Base-by-base conservation (phyloP, 2,113 vertebrate species). In the Sylvietta virens region DNA sequence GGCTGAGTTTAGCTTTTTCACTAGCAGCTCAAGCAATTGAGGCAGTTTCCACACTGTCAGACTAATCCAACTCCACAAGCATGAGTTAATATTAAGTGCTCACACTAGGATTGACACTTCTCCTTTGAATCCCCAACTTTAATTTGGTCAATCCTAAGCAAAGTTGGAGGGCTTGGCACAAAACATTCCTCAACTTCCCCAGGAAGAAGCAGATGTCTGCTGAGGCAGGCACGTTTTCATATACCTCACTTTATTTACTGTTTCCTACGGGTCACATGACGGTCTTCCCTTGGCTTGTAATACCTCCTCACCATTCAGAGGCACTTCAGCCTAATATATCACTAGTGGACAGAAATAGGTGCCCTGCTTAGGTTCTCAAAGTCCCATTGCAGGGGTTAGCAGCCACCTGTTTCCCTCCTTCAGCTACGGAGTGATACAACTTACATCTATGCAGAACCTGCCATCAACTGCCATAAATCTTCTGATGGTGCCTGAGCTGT, bases 371-470 rank as follows among this genome's bases (percentile, higher is more conserved):
- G 2, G 9, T 50, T 45, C 45, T 83, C 54, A 81, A 65, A 94
- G 11, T 14, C 53, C 31, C 0, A 0, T 13, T 70, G 42, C 66
- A 92, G 5, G 19, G 7, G 10, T 77, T 42, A 72, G 27, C 9
- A 92, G 50, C 27, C 90, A 86, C 82, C 82, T 93, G 88, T 77
- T 95, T 70, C 67, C n/a, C 19, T 83, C 39, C 27, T 80, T 94
- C 82, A 92, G 10, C 62, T 70, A 72, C 18, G 30, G 30, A 64
- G 27, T 42, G 16, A 37, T 60, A 22, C 9, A 76, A 40, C 7
- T 79, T 56, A 22, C 10, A 30, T 21, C 20, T 48, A 17, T 61
- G 50, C 86, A 37, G 23, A 86, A 66, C 35, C 3, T 70, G 37
- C 42, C 37, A 15, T 57, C 45, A 90, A 56, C 37, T 33, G 35